Percentiles rank a stretch among this genome's conserved stretches.
These are phyloP conservation scores for Mesaphorura yosii DNA, from an alignment of 1,140 invertebrate genomes.

Conservation along the genomic window DNA sequence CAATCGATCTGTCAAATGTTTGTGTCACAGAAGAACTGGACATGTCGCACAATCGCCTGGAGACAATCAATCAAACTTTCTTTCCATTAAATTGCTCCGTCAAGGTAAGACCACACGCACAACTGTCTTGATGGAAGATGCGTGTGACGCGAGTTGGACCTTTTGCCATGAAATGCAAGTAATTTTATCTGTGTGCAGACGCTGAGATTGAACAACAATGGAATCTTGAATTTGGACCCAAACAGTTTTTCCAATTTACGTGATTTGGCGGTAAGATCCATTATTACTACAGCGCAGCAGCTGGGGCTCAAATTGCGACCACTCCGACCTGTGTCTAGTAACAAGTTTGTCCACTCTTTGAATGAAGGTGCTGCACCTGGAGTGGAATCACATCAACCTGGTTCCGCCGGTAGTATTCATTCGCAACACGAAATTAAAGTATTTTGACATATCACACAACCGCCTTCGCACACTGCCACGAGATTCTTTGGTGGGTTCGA, in stretches of 20 bases:
- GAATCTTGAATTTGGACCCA: constrained; percentile 20
- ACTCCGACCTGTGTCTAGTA: no score
- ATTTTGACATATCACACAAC: constrained; percentile 37
- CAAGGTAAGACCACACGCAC: constrained; percentile 29
- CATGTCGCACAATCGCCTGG: constrained; percentile 62
- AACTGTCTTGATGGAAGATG: no score
- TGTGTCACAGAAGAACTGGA: constrained; percentile 63
- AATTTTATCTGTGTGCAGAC: constrained; percentile 8
- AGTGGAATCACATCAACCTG: constrained; percentile 35
- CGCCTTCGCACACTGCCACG: constrained; percentile 35
- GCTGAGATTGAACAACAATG: constrained; percentile 7
- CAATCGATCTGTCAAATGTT: constrained; percentile 63
- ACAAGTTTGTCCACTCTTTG: no score
- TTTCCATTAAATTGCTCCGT: constrained; percentile 30
- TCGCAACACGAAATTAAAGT: constrained; percentile 33
- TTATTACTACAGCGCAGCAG: no score
- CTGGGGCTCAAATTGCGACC: no score
- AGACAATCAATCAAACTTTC: constrained; percentile 43
- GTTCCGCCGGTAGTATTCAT: constrained; percentile 35
- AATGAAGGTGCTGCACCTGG: constrained; percentile 36
- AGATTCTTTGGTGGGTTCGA: constrained; percentile 35
- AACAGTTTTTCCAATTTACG: constrained; percentile 24
- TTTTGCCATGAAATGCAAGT: no score
- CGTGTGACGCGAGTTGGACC: no score
- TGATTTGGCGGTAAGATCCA: constrained; percentile 31